Base-by-base conservation (phyloP, 2,113 vertebrate genomes). In the Gallinago jamesoni region DNA sequence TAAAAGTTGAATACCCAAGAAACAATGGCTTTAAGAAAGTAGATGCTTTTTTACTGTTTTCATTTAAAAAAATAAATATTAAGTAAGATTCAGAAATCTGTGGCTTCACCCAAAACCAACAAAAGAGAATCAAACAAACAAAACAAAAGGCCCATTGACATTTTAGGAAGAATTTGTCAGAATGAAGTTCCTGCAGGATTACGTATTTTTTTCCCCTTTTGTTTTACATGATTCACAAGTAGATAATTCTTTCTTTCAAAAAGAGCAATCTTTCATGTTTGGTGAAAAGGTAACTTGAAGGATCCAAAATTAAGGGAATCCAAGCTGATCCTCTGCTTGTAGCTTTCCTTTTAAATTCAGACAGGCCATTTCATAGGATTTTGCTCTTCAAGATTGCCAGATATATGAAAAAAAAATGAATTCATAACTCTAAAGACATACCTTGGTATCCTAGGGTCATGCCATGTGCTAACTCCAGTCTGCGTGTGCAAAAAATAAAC, bases 401-500 rank as follows among this genome's bases (percentile, higher is more conserved):
- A 31, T 24, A 8, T 10, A 31, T 14, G 8, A 39, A n/a, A n/a
- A 23, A 1, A 18, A 11, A 6, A 18, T 31, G 24, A 41, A 6
- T 66, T 33, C 6, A 7, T 59, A 39, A 24, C 41, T 24, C 0
- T 15, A 68, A 52, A 90, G 12, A 59, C 95, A 19, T 97, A 99
- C 99, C 99, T 98, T 73, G 99, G 99, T 98, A 99, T 99, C 97
- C 99, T 98, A 79, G 99, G 99, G 97, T 99, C 99, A 2, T 99
- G 99, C 99, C 99, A 99, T 4, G 99, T 99, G 98, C 99, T 99
- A 89, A 99, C 99, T 60, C 99, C 99, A 7, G 99, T 99, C 98
- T 99, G 99, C 10, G 99, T 99, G 98, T 99, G 99, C 96, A 99
- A 98, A 97, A 99, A 99, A 96, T 99, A 99, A 92, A 99, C 99